Percentiles rank a stretch among this genome's conserved stretches.
These are phyloP conservation scores for Muscidifurax raptorellus DNA, from an alignment of 1,140 invertebrate species.

Conservation along the genomic window DNA sequence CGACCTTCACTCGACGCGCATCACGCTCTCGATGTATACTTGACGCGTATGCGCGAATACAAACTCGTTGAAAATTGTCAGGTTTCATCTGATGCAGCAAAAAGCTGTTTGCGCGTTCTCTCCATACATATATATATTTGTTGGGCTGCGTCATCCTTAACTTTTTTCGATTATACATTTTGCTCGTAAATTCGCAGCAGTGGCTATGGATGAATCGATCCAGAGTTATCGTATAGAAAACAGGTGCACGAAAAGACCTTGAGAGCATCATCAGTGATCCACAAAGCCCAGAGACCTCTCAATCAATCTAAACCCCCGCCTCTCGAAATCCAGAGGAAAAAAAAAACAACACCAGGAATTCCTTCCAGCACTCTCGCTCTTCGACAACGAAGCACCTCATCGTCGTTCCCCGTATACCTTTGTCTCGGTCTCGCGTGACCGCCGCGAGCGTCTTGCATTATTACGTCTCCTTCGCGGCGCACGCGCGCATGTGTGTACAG, in stretches of 20 bases:
- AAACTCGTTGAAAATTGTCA: no score
- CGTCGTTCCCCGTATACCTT: conserved; percentile 58
- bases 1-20: neutral
- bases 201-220: no score
- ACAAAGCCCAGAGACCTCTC: no score
- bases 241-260: no score
- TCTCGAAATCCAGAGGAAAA: neutral
- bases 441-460: conserved; percentile 37
- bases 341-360: neutral
- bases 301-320: no score
- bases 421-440: conserved; percentile 55
- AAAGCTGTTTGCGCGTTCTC: neutral
- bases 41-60: neutral
- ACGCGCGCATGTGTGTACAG: conserved; percentile 34
- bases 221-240: no score
- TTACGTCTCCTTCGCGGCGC: conserved; percentile 2
- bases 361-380: no score
- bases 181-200: no score
- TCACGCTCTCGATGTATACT: neutral
- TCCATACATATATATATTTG: neutral
- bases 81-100: neutral
- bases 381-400: conserved; percentile 15
- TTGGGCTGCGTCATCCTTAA: neutral
- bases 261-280: no score
- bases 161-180: no score